Evolutionary conservation across 1,140 invertebrate species (phyloP), one percentile per base, ranked within the genome.

Genomic region (Penaeus indicus): DNA sequence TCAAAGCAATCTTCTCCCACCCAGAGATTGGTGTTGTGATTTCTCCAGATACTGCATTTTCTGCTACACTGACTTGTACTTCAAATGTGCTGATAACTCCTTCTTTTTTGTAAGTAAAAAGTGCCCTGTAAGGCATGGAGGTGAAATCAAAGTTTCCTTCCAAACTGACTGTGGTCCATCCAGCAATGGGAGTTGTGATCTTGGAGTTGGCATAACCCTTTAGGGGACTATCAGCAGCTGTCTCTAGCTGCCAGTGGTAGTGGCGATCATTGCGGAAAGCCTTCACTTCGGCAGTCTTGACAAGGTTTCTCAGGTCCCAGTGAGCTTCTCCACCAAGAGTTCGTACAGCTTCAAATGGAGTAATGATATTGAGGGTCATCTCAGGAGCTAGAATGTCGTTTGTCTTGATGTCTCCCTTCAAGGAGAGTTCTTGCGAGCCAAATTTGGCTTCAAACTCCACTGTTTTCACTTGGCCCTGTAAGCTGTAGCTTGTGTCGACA

Each of bases 171-270:
- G n/a, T 16, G 5, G 72, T 88, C 86, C 86, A 88, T 19, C 86
- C 86, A 42, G 61, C 1, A 25, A 88, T 21, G 69, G 86, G 61
- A 38, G 86, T 78, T 13, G 60, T 77, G 22, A 84, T 47, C 25
- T 69, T 88, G 69, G 72, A 61, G 0, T 18, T 32, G 8, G 75
- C 79, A 38, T 42, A 38, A 19, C 81, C 81, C 72, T 88, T 83
- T 4, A 78, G 32, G 21, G 47, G 38, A 22, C 86, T 64, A 13
- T 88, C 81, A 77, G 75, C 60, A 78, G 80, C n/a, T 11, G 61
- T 72, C 25, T 88, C 86, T 61, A 88, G 18, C 21, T 88, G 54
- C 81, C 80, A 84, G n/a, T 22, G 78, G 72, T 78, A 88, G 11
- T 38, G 21, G 10, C 21, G n/a, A 13, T 88, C 81, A 54, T 88